Evolutionary conservation across 2,888 invertebrate genomes (phyloP).

Genomic region (Rhaphigaster nebulosa): DNA sequence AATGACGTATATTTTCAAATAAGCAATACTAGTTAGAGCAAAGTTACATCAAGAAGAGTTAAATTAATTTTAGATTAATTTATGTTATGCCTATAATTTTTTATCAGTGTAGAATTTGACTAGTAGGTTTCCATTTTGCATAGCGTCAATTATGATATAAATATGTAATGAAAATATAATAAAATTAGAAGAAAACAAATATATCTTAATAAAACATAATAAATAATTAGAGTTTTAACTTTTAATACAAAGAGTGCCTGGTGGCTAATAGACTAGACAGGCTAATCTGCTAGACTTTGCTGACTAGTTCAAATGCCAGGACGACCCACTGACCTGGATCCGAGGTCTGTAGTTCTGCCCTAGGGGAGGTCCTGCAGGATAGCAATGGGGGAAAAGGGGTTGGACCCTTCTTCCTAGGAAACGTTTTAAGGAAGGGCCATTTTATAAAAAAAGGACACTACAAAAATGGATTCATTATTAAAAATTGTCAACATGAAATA

Average conservation of each 20-base stretch:
- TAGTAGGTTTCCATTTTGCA: too few relatives aligned
- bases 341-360: neutral
- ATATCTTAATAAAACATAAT: neutral
- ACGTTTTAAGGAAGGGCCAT: neutral
- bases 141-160: too few relatives aligned
- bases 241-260: neutral
- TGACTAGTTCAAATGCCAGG: neutral
- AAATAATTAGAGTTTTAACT: neutral
- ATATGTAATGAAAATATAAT: too few relatives aligned
- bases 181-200: too few relatives aligned
- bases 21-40: too few relatives aligned
- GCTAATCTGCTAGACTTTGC: neutral
- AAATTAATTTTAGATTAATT: too few relatives aligned
- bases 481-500: too few relatives aligned
- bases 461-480: neutral
- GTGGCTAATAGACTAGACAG: neutral
- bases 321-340: constrained; percentile 1
- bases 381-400: neutral
- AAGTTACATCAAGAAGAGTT: too few relatives aligned
- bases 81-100: too few relatives aligned
- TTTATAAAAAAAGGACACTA: neutral
- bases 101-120: too few relatives aligned
- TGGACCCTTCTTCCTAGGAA: neutral
- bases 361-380: neutral
- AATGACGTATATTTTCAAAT: too few relatives aligned